Evolutionary conservation across 1,140 invertebrate species (phyloP).

Genomic region (Bombus vancouverensis): DNA sequence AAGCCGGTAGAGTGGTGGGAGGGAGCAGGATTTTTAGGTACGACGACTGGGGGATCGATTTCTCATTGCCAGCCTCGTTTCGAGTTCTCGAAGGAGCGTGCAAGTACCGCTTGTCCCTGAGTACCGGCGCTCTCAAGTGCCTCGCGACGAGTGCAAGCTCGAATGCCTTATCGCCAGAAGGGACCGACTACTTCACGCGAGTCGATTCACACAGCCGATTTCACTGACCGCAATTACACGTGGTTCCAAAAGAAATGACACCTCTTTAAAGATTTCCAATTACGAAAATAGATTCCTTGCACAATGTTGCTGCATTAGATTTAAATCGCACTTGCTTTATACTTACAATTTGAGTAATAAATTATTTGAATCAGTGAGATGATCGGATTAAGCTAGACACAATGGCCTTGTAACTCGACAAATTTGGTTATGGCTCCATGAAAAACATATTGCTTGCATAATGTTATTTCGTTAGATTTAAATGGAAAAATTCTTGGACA

Average conservation of each 20-base stretch:
- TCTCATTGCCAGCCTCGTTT: slow-evolving; percentile 42
- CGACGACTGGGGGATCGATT: slow-evolving; percentile 11
- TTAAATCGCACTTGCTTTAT: too few relatives aligned
- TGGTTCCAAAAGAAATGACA: too few relatives aligned
- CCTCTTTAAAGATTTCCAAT: too few relatives aligned
- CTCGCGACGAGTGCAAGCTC: slow-evolving; percentile 51
- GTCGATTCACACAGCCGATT: slow-evolving; percentile 43
- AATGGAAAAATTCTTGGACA: too few relatives aligned
- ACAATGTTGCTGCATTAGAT: too few relatives aligned
- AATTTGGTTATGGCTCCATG: too few relatives aligned
- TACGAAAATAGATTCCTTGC: too few relatives aligned
- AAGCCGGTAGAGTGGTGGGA: not conserved
- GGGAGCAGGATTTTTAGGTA: not conserved
- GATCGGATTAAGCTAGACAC: too few relatives aligned
- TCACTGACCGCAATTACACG: slow-evolving; percentile 43
- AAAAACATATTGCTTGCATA: rapidly evolving
- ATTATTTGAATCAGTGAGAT: too few relatives aligned
- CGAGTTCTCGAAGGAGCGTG: slow-evolving; percentile 41
- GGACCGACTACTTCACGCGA: slow-evolving; percentile 48
- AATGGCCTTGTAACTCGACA: too few relatives aligned
- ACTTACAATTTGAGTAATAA: too few relatives aligned
- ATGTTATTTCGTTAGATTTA: too few relatives aligned
- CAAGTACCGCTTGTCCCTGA: slow-evolving; percentile 52
- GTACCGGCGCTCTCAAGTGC: slow-evolving; percentile 33
- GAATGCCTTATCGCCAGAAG: slow-evolving; percentile 58